Evolutionary conservation across 2,797 vertebrate species (phyloP).

Genomic region (Avahi laniger): DNA sequence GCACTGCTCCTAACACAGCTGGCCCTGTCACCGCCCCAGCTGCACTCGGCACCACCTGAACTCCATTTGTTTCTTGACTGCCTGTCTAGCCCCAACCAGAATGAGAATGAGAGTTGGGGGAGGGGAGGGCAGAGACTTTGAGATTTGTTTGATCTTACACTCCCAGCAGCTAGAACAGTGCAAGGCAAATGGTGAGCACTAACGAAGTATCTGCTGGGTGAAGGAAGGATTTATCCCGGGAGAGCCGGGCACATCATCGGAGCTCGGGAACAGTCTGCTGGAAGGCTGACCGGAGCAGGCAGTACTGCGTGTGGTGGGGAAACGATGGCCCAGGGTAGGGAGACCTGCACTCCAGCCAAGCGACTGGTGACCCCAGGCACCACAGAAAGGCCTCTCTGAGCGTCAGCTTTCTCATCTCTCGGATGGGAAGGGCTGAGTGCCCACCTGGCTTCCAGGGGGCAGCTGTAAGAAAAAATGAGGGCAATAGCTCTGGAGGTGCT

Average conservation of each 20-base stretch:
- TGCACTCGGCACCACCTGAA: no score
- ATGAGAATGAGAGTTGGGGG: not conserved
- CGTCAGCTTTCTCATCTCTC: not conserved
- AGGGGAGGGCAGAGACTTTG: not conserved
- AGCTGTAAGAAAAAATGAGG: accelerated
- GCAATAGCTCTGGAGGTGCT: not conserved
- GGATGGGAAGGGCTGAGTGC: not conserved
- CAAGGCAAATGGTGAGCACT: not conserved
- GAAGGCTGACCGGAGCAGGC: not conserved
- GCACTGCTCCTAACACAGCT: not conserved
- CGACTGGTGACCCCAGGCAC: accelerated
- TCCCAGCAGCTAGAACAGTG: not conserved
- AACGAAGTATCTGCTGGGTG: no score
- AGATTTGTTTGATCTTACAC: not conserved
- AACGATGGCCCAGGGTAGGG: accelerated
- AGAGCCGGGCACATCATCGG: accelerated
- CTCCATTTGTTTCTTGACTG: not conserved
- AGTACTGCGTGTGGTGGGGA: accelerated
- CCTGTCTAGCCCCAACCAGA: not conserved
- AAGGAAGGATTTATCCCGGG: not conserved
- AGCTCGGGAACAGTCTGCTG: not conserved
- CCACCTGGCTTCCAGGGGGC: not conserved
- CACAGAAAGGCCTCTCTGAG: not conserved
- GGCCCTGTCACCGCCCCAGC: not conserved
- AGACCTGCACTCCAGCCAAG: not conserved